A percentile compares a stretch with the other conserved stretches of the same genome.
phyloP scores from a whole-genome alignment of 1,140 invertebrate genomes.

The Ladona fulva region DNA sequence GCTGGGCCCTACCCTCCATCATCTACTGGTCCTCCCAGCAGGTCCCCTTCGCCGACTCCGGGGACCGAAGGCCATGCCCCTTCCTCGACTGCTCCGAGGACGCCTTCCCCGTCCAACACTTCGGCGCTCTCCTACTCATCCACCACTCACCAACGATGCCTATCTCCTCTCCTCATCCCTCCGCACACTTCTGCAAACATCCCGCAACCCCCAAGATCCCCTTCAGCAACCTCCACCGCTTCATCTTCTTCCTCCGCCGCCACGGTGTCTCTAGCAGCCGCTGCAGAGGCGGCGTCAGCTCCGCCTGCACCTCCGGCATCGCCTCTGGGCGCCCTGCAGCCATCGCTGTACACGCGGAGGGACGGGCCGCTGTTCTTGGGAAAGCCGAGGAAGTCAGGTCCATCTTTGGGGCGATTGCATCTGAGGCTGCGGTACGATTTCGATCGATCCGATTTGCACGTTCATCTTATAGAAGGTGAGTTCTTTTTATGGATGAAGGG shows the following conservation, averaged over 20 bases:
- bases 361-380: conserved; percentile 64
- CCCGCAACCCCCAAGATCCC: conserved; percentile 50
- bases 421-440: conserved; percentile 82
- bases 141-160: conserved; percentile 20
- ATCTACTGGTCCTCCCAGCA: conserved; percentile 48
- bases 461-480: conserved; percentile 78
- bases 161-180: conserved; percentile 29
- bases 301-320: conserved; percentile 48
- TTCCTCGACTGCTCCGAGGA: conserved; percentile 33
- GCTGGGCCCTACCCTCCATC: conserved; percentile 19
- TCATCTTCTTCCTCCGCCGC: not conserved
- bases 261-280: conserved; percentile 13
- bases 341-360: conserved; percentile 68
- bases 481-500: no score
- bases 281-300: conserved; percentile 19
- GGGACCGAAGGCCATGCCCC: conserved; percentile 25
- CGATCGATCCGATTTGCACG: conserved; percentile 74
- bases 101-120: conserved; percentile 45
- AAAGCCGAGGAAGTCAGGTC: conserved; percentile 38
- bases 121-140: not conserved
- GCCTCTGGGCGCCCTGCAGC: conserved; percentile 73
- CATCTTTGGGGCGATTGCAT: conserved; percentile 66
- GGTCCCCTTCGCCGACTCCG: conserved; percentile 44
- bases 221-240: conserved; percentile 51
- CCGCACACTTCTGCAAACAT: conserved; percentile 23